A percentile compares a stretch with the other conserved stretches of the same genome.
These are phyloP conservation scores for Euclidia mi DNA, from an alignment of 2,888 invertebrate species.

Conservation along the genomic window DNA sequence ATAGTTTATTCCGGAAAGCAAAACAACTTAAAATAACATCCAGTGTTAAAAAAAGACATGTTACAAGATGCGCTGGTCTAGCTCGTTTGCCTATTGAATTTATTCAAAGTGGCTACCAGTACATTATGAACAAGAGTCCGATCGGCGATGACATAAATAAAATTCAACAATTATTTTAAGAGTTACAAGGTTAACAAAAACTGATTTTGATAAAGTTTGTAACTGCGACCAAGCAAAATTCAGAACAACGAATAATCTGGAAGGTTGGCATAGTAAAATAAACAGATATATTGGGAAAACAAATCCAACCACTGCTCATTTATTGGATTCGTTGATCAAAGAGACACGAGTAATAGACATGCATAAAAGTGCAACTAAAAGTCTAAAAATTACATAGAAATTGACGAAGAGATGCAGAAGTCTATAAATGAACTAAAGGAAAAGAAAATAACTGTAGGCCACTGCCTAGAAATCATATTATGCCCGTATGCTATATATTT, in stretches of 20 bases:
- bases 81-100: constrained; percentile 4
- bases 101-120: not conserved
- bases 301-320: constrained; percentile 1
- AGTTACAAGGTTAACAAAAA: no score
- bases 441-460: not conserved
- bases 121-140: constrained; percentile 6
- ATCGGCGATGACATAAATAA: constrained; percentile 7
- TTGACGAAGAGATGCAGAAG: no score
- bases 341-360: not conserved
- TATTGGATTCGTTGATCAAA: constrained; percentile 4
- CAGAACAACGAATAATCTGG: constrained; percentile 2
- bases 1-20: constrained; percentile 1
- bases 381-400: no score
- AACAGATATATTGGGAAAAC: constrained; percentile 1
- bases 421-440: not conserved
- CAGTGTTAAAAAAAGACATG: not conserved
- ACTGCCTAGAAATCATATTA: not conserved
- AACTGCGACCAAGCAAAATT: not conserved
- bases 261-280: constrained; percentile 3
- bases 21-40: no score
- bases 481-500: not conserved
- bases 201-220: constrained; percentile 2
- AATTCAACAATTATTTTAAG: no score
- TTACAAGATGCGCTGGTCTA: constrained; percentile 1
- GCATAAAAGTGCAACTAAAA: no score